Base-by-base conservation (phyloP, 2,888 invertebrate genomes). In the Abscondita cerata region DNA sequence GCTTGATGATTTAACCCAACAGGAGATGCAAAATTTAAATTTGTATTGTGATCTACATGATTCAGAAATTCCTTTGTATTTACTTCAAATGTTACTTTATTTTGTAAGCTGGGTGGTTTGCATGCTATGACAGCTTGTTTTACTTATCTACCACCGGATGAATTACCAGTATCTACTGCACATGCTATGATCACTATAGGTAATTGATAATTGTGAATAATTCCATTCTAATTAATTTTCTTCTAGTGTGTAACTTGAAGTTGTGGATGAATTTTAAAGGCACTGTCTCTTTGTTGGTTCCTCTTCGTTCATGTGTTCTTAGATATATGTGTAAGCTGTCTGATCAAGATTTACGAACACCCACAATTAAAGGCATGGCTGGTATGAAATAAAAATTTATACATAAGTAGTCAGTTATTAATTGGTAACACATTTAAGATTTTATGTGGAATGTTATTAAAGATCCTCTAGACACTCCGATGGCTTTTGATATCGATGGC, bases 381-480 rank as follows among this genome's bases (percentile, higher is more conserved):
- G 93, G 90, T 90, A 79, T 82, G 48, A 36, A 25, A 25, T 25
- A 6, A 4, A 25, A 25, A n/a, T n/a, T n/a, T n/a, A n/a, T 6
- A 25, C 25, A 25, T 4, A 25, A 25, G 25, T 4, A 25, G 8
- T 54, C 8, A 25, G 25, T 25, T 25, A 4, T 25, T 25, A n/a
- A 25, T 25, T 6, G 25, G 25, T 25, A 25, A 25, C 6, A 25
- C 25, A 13, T 53, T 62, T 12, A 73, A 90, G 94, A 96, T 83
- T 94, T 95, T 76, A 95, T 96, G 88, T 96, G 96, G 96, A 93
- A 93, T 66, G 93, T 95, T 8, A 92, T 96, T 41, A 95, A 96
- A 75, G 96, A 96, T 81, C 95, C 96, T 0, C 81, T 94, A 51
- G 94, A 95, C 75, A 88, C 92, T 0, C 92, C 93, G 1, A 82